Base-by-base conservation (phyloP, 2,888 invertebrate genomes). In the Carpatolechia fugitivella region DNA sequence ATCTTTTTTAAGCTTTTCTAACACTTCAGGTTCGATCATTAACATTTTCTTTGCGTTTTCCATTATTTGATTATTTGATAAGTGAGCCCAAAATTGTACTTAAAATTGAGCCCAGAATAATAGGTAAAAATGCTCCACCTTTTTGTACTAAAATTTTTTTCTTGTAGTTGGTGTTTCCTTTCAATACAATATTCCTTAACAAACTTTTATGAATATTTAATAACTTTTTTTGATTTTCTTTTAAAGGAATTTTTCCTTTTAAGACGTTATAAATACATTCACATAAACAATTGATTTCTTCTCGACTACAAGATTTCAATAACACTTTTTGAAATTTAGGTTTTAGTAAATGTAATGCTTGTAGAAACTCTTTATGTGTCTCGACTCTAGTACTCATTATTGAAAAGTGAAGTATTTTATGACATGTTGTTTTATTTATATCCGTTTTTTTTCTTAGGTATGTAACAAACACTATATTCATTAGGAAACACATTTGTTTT, bases 381-480 rank as follows among this genome's bases (percentile, higher is more conserved):
- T 38, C 41, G n/a, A 66, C 47, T 55, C 61, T 55, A 18, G 44
- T n/a, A n/a, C n/a, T 31, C 68, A 64, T 68, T 10, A 58, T 64
- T 61, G 38, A 18, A 52, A 40, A 66, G 53, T 64, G 60, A 63
- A 33, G 14, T 53, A 57, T 61, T 55, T 56, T 44, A 56, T 58
- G 49, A n/a, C n/a, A n/a, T n/a, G n/a, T n/a, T 20, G 57, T 30
- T 36, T 52, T 65, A 66, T 65, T 66, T 66, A 65, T 54, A 58
- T 33, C 56, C 56, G 13, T 56, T 56, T 41, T 56, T 56, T 10
- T n/a, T n/a, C n/a, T n/a, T n/a, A n/a, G 52, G 48, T n/a, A 56
- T 13, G 18, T 53, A 38, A 3, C 44, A 13, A 11, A 31, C 31
- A n/a, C n/a, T n/a, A 14, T 56, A 31, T 1, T 24, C 35, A 50